Percentiles rank a stretch among this genome's conserved stretches.
phyloP scores from a whole-genome alignment of 2,113 vertebrate genomes.

The Siphamia tubifer region DNA sequence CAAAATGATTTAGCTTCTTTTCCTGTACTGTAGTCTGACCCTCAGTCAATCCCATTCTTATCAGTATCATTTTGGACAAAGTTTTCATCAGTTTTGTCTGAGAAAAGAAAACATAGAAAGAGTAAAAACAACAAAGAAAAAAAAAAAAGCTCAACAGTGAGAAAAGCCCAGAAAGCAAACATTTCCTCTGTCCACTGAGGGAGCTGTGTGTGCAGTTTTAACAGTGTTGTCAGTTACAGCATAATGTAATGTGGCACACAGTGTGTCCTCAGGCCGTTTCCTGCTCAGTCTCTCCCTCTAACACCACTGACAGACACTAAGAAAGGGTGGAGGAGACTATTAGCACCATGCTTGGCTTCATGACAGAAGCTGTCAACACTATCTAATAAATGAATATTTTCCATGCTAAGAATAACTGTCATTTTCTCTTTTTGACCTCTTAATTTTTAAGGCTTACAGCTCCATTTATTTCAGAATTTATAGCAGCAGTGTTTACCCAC shows the following conservation, averaged over 20 bases:
- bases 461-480: too few species aligned
- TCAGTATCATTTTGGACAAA: too few species aligned
- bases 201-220: conserved; percentile 60
- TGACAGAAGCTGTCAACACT: conserved; percentile 37
- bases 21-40: conserved; percentile 3
- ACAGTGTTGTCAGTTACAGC: conserved; percentile 45
- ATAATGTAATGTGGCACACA: conserved; percentile 10
- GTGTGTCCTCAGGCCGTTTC: conserved; percentile 33
- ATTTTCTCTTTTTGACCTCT: too few species aligned
- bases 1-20: too few species aligned
- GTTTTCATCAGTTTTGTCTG: conserved; percentile 7
- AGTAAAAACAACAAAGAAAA: too few species aligned
- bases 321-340: background rate
- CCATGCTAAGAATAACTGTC: conserved; percentile 25
- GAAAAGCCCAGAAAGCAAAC: conserved; percentile 56
- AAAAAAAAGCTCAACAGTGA: conserved; percentile 29
- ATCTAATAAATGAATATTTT: conserved; percentile 9
- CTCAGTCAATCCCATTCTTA: background rate
- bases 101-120: background rate
- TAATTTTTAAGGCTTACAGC: background rate
- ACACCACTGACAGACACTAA: conserved; percentile 23
- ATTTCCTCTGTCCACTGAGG: conserved; percentile 42
- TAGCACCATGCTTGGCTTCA: background rate
- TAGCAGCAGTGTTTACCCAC: background rate
- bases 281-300: conserved; percentile 23